These are phyloP conservation scores for Torymus tubicola DNA, from an alignment of 2,888 invertebrate species.

Conservation along the genomic window DNA sequence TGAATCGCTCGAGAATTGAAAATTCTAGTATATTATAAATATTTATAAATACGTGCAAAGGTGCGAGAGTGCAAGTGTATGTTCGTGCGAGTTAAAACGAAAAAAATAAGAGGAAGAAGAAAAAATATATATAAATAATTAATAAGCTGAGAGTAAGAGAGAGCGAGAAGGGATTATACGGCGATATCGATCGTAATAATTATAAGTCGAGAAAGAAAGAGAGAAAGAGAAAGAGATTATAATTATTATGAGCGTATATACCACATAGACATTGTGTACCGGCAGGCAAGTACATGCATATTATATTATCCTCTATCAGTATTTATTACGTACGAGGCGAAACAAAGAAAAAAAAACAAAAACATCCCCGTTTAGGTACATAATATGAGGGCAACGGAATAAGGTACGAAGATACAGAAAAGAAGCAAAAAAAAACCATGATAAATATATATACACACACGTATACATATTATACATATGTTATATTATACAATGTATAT, in stretches of 20 bases:
- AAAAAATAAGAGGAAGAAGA: not conserved
- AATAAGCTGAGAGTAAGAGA: not conserved
- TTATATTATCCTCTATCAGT: conserved; percentile 66
- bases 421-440: not conserved
- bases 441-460: conserved; percentile 52
- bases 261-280: conserved; percentile 55
- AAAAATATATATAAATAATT: conserved; percentile 36
- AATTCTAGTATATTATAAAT: conserved; percentile 67
- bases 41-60: conserved; percentile 63
- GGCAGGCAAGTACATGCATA: conserved; percentile 65
- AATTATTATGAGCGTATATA: conserved; percentile 37
- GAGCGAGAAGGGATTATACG: not conserved
- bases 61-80: not conserved
- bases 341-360: too few species aligned
- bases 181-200: conserved; percentile 33
- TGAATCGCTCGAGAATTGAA: conserved; percentile 70
- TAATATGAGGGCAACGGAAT: conserved; percentile 15
- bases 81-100: not conserved
- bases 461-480: conserved; percentile 56
- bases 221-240: not conserved
- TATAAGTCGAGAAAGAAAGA: not conserved
- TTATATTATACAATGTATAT: conserved; percentile 57
- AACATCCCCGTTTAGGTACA: conserved; percentile 57
- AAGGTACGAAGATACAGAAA: conserved; percentile 15
- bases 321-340: conserved; percentile 65